Evolutionary conservation across 2,113 vertebrate genomes (phyloP).

Genomic region (Cyanoderma ruficeps): DNA sequence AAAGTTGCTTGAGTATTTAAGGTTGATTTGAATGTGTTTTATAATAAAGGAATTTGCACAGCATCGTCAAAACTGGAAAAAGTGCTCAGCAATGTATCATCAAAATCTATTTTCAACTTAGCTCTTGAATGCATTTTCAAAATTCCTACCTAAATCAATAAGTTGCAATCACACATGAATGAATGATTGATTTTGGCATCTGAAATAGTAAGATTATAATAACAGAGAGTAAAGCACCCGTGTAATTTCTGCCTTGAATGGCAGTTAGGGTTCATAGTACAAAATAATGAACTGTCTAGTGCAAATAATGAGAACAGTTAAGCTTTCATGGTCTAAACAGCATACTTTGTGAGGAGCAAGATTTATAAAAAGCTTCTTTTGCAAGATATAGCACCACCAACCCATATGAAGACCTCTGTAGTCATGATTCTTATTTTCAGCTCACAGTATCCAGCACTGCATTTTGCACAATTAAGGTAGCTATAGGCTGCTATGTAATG

Average conservation of each 20-base stretch:
- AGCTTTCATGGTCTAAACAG: neutral
- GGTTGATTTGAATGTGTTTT: neutral
- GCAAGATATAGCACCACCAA: neutral
- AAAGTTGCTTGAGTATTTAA: neutral
- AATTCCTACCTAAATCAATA: neutral
- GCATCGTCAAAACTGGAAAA: neutral
- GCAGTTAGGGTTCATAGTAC: neutral
- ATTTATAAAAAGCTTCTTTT: neutral
- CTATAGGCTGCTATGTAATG: neutral
- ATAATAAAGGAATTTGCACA: neutral
- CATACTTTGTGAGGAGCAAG: neutral
- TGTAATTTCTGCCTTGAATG: neutral
- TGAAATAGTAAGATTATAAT: neutral
- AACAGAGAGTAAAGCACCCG: neutral
- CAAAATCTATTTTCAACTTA: conserved; percentile 1
- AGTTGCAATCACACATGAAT: neutral
- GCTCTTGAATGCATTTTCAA: neutral
- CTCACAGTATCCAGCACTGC: neutral
- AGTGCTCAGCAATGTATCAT: neutral
- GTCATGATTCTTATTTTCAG: neutral
- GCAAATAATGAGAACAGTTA: conserved; percentile 2
- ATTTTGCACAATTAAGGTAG: neutral
- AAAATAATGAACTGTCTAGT: neutral
- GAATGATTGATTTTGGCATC: conserved; percentile 32
- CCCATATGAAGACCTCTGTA: neutral